Base-by-base conservation (phyloP, 1,140 invertebrate genomes). In the Leptopilina clavipes region DNA sequence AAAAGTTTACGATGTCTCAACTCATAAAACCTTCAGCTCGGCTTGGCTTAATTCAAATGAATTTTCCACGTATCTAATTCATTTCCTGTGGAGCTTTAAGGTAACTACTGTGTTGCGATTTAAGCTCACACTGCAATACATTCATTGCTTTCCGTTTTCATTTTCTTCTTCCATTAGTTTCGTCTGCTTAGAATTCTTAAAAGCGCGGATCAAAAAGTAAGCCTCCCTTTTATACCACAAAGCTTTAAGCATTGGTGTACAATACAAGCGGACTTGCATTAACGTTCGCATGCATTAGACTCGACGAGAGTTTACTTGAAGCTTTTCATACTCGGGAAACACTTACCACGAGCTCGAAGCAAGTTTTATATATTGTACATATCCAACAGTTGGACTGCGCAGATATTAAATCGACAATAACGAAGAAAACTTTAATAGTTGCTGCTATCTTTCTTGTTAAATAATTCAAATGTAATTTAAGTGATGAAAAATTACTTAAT, bases 151-250 rank as follows among this genome's bases (percentile, higher is more conserved):
- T 65, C 14, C 56, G 25, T 65, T 65, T 65, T 65, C 18, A 59
- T 59, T 59, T 25, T 31, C 56, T 25, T 31, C 22, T 65, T 65
- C 59, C 59, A 65, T 65, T 65, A 65, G 25, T 65, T 65, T 65
- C 22, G 59, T 31, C 6, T 11, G 22, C 11, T 65, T 31, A 65
- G 59, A 65, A 65, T 65, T 65, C 59, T 65, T 65, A 31, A 65
- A 65, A 65, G 59, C 59, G 59, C 5, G 59, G 59, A 65, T 65
- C 59, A 65, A 31, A 65, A 65, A 65, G 25, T 65, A 65, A 65
- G 59, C 59, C 59, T 65, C 59, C 22, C 59, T 31, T 65, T 65
- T 65, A 65, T 25, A n/a, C 59, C 22, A 14, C 59, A 65, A 65
- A 65, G 19, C 59, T 65, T 31, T 11, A 22, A 65, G 56, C n/a